Percentiles rank a stretch among this genome's conserved stretches.
These are phyloP conservation scores for Ctenosaura bakeri DNA, from an alignment of 2,797 vertebrate genomes.

Conservation along the genomic window DNA sequence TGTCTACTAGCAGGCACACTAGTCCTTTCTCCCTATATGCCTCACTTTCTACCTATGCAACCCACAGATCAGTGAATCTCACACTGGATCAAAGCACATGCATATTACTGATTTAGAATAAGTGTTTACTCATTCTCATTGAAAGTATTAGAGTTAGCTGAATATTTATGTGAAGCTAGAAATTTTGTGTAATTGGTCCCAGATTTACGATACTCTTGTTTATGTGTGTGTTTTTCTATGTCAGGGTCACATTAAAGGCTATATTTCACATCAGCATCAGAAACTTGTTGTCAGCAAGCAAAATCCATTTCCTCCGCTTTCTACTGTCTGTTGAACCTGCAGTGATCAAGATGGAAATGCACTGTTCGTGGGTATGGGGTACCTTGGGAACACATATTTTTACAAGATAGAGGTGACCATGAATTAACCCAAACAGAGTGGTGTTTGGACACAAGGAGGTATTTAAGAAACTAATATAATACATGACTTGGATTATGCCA, in stretches of 20 bases:
- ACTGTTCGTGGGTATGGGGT: background rate
- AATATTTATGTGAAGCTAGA: constrained; percentile 1
- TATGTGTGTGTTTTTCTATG: constrained; percentile 47
- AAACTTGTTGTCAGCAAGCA: constrained; percentile 99
- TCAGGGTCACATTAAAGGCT: constrained; percentile 98
- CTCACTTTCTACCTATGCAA: background rate
- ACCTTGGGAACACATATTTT: constrained; percentile 31
- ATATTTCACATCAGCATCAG: constrained; percentile 98
- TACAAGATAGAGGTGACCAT: background rate
- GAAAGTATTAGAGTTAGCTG: background rate
- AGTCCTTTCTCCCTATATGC: background rate
- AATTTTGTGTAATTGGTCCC: background rate
- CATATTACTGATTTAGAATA: background rate
- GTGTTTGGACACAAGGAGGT: background rate
- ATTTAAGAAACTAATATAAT: constrained; percentile 23
- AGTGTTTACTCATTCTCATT: background rate
- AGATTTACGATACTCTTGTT: constrained; percentile 17
- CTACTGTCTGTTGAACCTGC: constrained; percentile 84
- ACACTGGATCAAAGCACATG: background rate
- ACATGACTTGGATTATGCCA: constrained; percentile 12
- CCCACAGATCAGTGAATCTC: background rate
- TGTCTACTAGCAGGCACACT: background rate
- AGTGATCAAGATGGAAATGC: background rate
- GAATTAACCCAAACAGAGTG: background rate
- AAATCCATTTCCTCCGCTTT: constrained; percentile 94